Conservation (phyloP, 2,888 invertebrate genomes). For the Acanthacorydalis orientalis region DNA sequence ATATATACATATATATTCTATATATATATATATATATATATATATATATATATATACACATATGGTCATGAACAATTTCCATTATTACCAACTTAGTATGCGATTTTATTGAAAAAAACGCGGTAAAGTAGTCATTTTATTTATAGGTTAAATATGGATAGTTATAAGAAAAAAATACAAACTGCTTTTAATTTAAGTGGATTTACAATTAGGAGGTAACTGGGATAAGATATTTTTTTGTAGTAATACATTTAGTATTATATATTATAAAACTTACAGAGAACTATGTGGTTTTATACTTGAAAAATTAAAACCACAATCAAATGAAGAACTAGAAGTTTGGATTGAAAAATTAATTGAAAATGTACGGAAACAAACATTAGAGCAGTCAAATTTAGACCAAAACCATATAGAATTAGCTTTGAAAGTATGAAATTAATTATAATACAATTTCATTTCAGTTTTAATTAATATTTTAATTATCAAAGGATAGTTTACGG, state of each 20-base stretch:
- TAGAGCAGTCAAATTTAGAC: constrained; percentile 55
- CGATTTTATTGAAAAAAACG: neutral
- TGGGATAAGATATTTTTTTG: neutral
- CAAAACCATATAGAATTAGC: constrained; percentile 56
- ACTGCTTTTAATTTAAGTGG: constrained; percentile 61
- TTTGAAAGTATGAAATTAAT: constrained; percentile 35
- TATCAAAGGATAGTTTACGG: constrained; percentile 32
- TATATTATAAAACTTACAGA: constrained; percentile 22
- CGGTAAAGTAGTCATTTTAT: neutral
- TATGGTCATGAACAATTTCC: too few relatives aligned
- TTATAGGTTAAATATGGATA: constrained; percentile 21
- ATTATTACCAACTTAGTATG: too few relatives aligned
- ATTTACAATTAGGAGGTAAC: constrained; percentile 44
- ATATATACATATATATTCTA: too few relatives aligned
- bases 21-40: too few relatives aligned
- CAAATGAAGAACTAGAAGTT: constrained; percentile 41
- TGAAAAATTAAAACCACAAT: constrained; percentile 46
- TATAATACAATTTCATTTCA: constrained; percentile 10
- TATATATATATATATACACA: too few relatives aligned
- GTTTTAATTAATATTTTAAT: constrained; percentile 4
- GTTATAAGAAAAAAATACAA: constrained; percentile 40
- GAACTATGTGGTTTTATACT: constrained; percentile 59
- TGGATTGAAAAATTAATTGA: constrained; percentile 62
- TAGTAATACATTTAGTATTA: neutral
- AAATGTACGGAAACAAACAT: constrained; percentile 60